These are phyloP conservation scores for Ptyas mucosa DNA, from an alignment of 2,113 vertebrate species.

Conservation along the genomic window DNA sequence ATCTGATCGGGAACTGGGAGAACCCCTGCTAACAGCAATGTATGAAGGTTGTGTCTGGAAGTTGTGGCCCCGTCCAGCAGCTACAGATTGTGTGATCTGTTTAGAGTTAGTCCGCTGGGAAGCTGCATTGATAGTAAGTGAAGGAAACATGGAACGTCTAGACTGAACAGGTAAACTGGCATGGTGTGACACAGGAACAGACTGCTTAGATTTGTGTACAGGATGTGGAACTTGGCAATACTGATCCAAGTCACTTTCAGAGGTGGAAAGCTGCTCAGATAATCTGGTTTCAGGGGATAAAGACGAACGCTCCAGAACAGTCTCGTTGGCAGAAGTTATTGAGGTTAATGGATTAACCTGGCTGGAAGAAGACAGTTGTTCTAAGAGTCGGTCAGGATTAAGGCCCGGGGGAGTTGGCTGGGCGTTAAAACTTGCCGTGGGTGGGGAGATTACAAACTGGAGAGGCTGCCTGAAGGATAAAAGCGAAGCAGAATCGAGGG, in stretches of 20 bases:
- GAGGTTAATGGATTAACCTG: conserved; percentile 22
- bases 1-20: neutral
- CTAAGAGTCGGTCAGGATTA: neutral
- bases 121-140: conserved; percentile 51
- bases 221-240: accelerated
- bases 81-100: neutral
- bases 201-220: neutral
- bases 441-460: neutral
- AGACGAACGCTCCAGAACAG: neutral
- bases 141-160: conserved; percentile 19
- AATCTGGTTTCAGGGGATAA: neutral
- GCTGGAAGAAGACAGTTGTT: neutral
- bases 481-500: neutral
- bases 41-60: conserved; percentile 24
- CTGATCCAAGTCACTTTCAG: neutral
- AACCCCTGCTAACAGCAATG: neutral
- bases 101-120: conserved; percentile 37
- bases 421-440: neutral
- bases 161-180: neutral
- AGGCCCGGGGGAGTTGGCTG: neutral
- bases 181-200: neutral
- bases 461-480: neutral
- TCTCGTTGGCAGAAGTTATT: neutral
- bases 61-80: conserved; percentile 34
- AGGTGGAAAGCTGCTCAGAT: neutral